These are phyloP conservation scores for Pelochelys cantorii DNA, from an alignment of 2,797 vertebrate genomes.

Conservation along the genomic window DNA sequence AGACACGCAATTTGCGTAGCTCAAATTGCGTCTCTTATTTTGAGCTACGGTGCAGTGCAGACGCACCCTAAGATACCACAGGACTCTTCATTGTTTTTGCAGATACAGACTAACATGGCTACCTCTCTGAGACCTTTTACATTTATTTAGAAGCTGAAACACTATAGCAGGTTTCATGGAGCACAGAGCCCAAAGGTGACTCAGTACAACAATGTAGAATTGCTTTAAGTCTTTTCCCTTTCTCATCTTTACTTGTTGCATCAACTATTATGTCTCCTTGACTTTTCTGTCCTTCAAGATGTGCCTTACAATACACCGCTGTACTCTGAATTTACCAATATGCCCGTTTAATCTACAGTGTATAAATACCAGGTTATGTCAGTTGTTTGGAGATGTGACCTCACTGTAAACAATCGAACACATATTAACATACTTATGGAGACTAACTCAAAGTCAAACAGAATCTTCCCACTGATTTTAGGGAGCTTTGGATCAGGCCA, in stretches of 20 bases:
- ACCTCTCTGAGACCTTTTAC: not conserved
- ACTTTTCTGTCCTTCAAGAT: not conserved
- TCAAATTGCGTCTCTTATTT: too few relatives aligned
- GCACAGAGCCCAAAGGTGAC: not conserved
- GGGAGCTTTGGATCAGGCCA: not conserved
- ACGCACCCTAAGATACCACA: too few relatives aligned
- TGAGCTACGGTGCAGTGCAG: too few relatives aligned
- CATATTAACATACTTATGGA: not conserved
- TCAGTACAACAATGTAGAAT: not conserved
- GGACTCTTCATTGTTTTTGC: too few relatives aligned
- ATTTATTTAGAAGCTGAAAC: not conserved
- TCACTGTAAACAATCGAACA: not conserved
- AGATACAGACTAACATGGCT: too few relatives aligned
- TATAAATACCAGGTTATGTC: not conserved
- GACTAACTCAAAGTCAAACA: constrained; percentile 15
- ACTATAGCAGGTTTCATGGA: not conserved
- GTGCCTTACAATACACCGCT: not conserved
- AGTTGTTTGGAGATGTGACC: constrained; percentile 26
- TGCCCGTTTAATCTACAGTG: not conserved
- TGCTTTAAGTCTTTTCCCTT: not conserved
- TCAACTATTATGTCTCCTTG: not conserved
- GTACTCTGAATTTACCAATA: not conserved
- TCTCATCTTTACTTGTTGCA: constrained; percentile 22
- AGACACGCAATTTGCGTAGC: too few relatives aligned
- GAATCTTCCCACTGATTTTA: not conserved